Conservation (phyloP, 2,113 vertebrate species). For the Thinocorus orbignyianus region DNA sequence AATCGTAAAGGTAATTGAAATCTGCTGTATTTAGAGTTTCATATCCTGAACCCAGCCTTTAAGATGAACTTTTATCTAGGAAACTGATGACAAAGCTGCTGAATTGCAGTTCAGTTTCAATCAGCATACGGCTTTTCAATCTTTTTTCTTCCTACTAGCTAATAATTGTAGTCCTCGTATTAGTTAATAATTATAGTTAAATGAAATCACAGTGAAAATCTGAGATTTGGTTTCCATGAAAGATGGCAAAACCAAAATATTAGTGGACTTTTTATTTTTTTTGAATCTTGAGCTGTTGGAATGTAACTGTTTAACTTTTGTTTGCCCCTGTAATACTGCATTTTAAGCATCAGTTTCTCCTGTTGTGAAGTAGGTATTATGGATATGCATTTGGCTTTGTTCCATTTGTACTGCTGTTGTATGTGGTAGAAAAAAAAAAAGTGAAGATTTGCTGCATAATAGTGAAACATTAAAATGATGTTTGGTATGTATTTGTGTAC, state of each 20-base stretch:
- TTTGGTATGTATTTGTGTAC: neutral
- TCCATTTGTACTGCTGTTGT: neutral
- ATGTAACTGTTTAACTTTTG: neutral
- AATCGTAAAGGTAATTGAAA: neutral
- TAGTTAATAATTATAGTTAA: neutral
- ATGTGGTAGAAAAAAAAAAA: neutral
- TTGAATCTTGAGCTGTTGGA: no score
- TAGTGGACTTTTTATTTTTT: neutral
- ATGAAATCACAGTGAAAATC: neutral
- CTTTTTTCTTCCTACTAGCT: neutral
- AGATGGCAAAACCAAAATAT: neutral
- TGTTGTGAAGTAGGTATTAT: neutral
- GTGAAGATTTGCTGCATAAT: neutral
- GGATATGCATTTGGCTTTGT: neutral
- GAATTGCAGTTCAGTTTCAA: neutral
- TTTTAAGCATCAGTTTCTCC: neutral
- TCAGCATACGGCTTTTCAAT: neutral
- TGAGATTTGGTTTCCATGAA: neutral
- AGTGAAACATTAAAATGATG: neutral
- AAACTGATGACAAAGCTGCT: neutral
- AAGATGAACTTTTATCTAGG: neutral
- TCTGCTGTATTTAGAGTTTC: neutral
- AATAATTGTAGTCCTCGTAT: neutral
- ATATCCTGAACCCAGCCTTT: neutral
- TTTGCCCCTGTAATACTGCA: rapidly evolving